Evolutionary conservation across 2,113 vertebrate species (phyloP).

Genomic region (Mystacornis crossleyi): DNA sequence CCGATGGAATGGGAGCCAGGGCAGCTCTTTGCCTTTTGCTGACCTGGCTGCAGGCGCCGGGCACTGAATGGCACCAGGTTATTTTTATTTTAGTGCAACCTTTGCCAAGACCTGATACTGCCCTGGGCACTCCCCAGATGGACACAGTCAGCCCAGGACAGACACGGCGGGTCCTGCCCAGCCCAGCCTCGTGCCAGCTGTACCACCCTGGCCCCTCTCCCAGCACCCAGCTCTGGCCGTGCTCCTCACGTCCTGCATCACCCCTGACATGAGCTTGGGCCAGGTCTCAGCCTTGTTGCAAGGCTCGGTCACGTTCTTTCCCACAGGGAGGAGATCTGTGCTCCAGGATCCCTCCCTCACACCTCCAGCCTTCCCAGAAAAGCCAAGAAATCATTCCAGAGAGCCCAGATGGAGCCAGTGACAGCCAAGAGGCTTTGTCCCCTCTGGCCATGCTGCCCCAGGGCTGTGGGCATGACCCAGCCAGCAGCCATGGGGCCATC

Average conservation of each 20-base stretch:
- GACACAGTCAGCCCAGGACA: background rate
- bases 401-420: background rate
- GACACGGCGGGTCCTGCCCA: rapidly evolving
- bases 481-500: rapidly evolving
- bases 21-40: background rate
- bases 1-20: rapidly evolving
- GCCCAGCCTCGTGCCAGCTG: background rate
- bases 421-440: background rate
- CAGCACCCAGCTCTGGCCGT: rapidly evolving
- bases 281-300: background rate
- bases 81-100: background rate
- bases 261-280: background rate
- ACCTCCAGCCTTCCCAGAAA: background rate
- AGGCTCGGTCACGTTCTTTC: background rate
- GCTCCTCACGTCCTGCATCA: background rate
- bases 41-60: background rate
- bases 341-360: background rate
- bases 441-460: rapidly evolving
- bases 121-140: rapidly evolving
- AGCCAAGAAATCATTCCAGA: background rate
- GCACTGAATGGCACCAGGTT: rapidly evolving
- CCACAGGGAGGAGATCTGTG: rapidly evolving
- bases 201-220: background rate
- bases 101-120: background rate
- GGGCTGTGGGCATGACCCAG: rapidly evolving